Conservation (phyloP, 2,888 invertebrate species). For the Drosophila mercatorum region DNA sequence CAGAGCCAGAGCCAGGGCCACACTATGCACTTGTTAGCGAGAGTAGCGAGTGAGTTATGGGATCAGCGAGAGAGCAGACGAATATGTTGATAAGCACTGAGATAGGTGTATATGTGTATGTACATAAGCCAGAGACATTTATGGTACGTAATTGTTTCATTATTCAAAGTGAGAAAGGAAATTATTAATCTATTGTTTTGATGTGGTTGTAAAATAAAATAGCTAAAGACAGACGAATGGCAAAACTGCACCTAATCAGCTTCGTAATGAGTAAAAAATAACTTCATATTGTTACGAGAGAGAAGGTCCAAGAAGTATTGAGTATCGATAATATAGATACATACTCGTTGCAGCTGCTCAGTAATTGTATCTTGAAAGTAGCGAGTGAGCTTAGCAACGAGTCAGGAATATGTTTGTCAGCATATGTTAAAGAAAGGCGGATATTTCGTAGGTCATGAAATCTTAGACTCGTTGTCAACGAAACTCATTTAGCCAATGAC, state of each 20-base stretch:
- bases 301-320: neutral
- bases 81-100: conserved; percentile 13
- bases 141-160: neutral
- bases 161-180: neutral
- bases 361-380: too few species aligned
- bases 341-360: too few species aligned
- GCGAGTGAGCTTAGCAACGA: too few species aligned
- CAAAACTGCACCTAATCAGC: neutral
- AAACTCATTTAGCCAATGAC: too few species aligned
- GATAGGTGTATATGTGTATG: neutral
- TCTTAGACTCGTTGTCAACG: too few species aligned
- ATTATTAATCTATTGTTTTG: neutral
- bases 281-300: too few species aligned
- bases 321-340: neutral
- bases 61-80: conserved; percentile 22
- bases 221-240: neutral
- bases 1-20: conserved; percentile 11
- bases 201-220: neutral
- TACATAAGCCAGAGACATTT: neutral
- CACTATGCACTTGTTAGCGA: conserved; percentile 31
- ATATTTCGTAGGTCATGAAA: too few species aligned
- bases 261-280: neutral
- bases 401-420: too few species aligned
- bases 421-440: too few species aligned
- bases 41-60: conserved; percentile 9